Percentiles rank a stretch among this genome's conserved stretches.
Conservation (phyloP, 2,888 invertebrate genomes). For the Dendrolimus pini region DNA sequence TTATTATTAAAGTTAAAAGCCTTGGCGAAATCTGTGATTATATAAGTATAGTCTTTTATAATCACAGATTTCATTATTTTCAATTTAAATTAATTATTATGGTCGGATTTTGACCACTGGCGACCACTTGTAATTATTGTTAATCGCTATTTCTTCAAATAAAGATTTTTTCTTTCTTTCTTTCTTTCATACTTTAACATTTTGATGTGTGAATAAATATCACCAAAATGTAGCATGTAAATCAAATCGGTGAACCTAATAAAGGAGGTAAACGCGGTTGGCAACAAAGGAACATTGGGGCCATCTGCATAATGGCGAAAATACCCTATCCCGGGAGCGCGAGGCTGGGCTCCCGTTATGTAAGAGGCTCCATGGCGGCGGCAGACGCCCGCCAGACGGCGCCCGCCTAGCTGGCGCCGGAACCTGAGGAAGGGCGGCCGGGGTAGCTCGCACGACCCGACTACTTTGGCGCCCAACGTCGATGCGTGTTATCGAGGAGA, state of each 20-base stretch:
- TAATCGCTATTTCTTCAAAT: no score
- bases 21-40: no score
- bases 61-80: no score
- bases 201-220: no score
- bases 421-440: conserved; percentile 12
- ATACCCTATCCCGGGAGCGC: conserved; percentile 1
- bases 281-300: not conserved
- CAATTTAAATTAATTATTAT: no score
- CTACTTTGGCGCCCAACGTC: not conserved
- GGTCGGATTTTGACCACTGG: no score
- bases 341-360: conserved; percentile 33
- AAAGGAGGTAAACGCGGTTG: not conserved
- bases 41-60: no score
- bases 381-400: conserved; percentile 60
- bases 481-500: not conserved
- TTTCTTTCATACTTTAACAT: no score
- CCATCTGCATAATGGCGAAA: not conserved
- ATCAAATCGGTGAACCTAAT: not conserved
- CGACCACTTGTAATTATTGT: no score
- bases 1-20: no score
- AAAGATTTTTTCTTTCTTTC: no score
- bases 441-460: not conserved
- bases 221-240: no score
- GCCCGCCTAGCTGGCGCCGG: conserved; percentile 76
- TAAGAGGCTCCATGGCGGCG: conserved; percentile 58